Evolutionary conservation across 2,797 vertebrate species (phyloP), one percentile per base, ranked within the genome.

Genomic region (Erethizon dorsatum): DNA sequence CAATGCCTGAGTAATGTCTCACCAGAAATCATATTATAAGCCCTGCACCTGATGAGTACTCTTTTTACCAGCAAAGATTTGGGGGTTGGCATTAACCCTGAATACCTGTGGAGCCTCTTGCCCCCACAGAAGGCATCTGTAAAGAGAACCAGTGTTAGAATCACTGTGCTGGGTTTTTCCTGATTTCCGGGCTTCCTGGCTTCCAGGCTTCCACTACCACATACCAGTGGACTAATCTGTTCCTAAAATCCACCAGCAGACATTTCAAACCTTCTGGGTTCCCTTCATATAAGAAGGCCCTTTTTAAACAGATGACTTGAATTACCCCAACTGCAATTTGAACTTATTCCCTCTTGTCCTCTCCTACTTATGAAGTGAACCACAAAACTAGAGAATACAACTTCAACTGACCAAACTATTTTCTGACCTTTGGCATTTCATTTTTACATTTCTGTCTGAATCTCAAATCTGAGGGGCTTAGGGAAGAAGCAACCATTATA

Each of bases 381-480:
- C 50, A 37, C 86, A 89, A 90, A 94, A 65, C 56, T 9, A 20
- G 37, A 71, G 45, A 73, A n/a, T 47, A 41, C 61, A 91, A 91
- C 65, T 22, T 3, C 9, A 88, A 57, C 59, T 69, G 91, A 93
- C 77, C 90, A 84, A 85, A 97, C 88, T 33, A 37, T 82, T 88
- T 59, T 50, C 88, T 97, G 71, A 96, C 88, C 88, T 95, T 93
- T 0, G 0, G 86, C 84, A 86, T 93, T 96, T 97, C 54, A 75
- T 54, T 85, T 54, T 97, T 28, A 85, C 50, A 26, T 95, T 94
- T 94, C 93, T 37, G 50, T 59, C 17, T 89, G 7, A 92, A 88
- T 78, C 97, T 83, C 95, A 93, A 97, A 91, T 95, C 88, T 5
- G 91, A 82, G 93, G 45, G 80, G 80, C 31, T 88, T 85, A 65